Conservation (phyloP, 2,113 vertebrate species). For the Tauraco erythrolophus region DNA sequence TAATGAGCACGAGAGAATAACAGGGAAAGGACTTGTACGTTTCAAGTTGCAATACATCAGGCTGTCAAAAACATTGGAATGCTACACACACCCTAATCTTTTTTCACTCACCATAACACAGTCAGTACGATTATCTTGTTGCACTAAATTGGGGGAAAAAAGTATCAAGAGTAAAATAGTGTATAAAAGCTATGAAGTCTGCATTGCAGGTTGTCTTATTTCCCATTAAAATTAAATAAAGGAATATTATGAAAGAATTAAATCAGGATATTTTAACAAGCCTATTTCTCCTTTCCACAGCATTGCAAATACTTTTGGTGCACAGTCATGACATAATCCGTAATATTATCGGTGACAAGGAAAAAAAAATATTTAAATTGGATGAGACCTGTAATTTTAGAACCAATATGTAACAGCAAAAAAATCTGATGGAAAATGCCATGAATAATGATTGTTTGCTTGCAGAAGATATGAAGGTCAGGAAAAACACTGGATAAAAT, state of each 20-base stretch:
- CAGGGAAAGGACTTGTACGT: slow-evolving; percentile 61
- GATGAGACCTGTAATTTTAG: slow-evolving; percentile 39
- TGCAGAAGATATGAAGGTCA: slow-evolving; percentile 21
- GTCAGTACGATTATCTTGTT: slow-evolving; percentile 67
- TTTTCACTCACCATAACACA: slow-evolving; percentile 60
- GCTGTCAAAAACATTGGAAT: slow-evolving; percentile 71
- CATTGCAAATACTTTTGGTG: not conserved
- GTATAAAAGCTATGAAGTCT: slow-evolving; percentile 56
- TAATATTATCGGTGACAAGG: not conserved
- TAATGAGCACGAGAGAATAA: slow-evolving; percentile 74
- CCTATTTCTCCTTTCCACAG: not conserved
- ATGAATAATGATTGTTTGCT: slow-evolving; percentile 9
- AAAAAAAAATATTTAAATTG: slow-evolving; percentile 34
- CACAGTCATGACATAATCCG: not conserved
- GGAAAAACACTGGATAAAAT: slow-evolving; percentile 9
- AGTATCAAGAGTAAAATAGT: slow-evolving; percentile 53
- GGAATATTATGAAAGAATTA: slow-evolving; percentile 41
- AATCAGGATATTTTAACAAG: slow-evolving; percentile 21
- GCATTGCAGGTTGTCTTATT: slow-evolving; percentile 38
- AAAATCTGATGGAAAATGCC: not conserved
- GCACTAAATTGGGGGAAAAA: slow-evolving; percentile 57
- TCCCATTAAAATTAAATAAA: slow-evolving; percentile 56
- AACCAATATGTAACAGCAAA: not conserved
- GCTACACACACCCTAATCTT: slow-evolving; percentile 64
- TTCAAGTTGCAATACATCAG: slow-evolving; percentile 74